Percentiles rank a stretch among this genome's conserved stretches.
These are phyloP conservation scores for Acanthaster planci DNA, from an alignment of 35 echinoderm and acorn worm genomes.

Conservation along the genomic window DNA sequence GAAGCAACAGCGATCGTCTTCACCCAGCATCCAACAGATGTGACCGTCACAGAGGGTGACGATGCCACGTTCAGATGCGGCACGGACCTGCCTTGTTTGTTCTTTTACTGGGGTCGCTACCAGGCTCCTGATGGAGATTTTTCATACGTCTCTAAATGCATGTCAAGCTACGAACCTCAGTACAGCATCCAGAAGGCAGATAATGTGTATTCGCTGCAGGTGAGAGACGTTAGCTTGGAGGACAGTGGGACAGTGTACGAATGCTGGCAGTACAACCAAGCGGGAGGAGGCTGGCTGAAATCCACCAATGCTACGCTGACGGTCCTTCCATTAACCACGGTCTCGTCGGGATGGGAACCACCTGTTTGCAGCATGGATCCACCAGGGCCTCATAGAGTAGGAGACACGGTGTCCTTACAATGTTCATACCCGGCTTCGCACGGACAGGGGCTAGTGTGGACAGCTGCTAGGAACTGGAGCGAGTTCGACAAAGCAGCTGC, in stretches of 20 bases:
- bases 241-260: conserved; percentile 2
- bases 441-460: not conserved
- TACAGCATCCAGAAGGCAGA: not conserved
- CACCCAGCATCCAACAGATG: not conserved
- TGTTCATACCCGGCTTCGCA: not conserved
- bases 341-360: not conserved
- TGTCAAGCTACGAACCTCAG: not conserved
- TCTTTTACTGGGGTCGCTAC: conserved; percentile 20
- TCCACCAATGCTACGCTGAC: conserved; percentile 4
- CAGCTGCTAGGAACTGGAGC: not conserved
- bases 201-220: not conserved
- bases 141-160: not conserved
- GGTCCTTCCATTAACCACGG: not conserved
- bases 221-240: not conserved
- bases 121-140: not conserved
- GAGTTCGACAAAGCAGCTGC: not conserved
- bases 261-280: conserved; percentile 18
- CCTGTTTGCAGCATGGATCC: not conserved
- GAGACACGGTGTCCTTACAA: not conserved
- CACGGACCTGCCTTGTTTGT: not conserved
- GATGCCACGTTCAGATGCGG: not conserved
- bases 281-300: not conserved
- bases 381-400: not conserved
- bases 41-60: not conserved
- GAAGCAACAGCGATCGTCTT: not conserved